Base-by-base conservation (phyloP, 2,888 invertebrate species). In the Tanypteryx hageni region DNA sequence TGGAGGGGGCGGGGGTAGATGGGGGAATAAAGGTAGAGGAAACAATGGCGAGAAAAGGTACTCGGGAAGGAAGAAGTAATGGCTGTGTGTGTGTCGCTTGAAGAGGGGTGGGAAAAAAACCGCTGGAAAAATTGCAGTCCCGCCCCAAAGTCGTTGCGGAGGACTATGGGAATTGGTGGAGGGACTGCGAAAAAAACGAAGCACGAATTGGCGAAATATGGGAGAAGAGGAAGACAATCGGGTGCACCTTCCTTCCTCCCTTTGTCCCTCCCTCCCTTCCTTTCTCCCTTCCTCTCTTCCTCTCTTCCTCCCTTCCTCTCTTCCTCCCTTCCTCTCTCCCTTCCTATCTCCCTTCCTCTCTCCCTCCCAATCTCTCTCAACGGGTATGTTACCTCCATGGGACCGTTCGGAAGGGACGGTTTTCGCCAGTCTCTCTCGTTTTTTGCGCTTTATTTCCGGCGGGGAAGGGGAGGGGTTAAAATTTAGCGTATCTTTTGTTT, bases 21-120 rank as follows among this genome's bases (percentile, higher is more conserved):
- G 44, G 44, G 31, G n/a, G 44, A 44, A 44, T 22, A 58, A 31
- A 61, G 27, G 64, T 89, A 64, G 68, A 89, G 44, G 89, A 56
- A 86, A 89, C 89, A 89, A 89, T 68, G 89, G 18, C 64, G 89
- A 64, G 59, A 31, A 89, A 89, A 89, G 27, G 86, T 18, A 59
- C 59, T 86, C 86, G 86, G 61, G 64, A 89, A 44, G 16, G 89
- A 89, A 64, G 44, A 44, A 44, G 64, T 27, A 31, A 64, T 89
- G 44, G 22, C 64, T 44, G 9, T 83, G 16, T 44, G 44, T 27
- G 68, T n/a, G 22, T 22, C 68, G 22, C 68, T 22, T 68, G 64
- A n/a, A 18, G n/a, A 22, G 76, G 27, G 27, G 27, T 76, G 76
- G 27, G 68, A 18, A 18, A 68, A 68, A n/a, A 68, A 68, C 10